A percentile compares a stretch with the other conserved stretches of the same genome.
These are phyloP conservation scores for Hippocampus abdominalis DNA, from an alignment of 2,113 vertebrate species.

Conservation along the genomic window DNA sequence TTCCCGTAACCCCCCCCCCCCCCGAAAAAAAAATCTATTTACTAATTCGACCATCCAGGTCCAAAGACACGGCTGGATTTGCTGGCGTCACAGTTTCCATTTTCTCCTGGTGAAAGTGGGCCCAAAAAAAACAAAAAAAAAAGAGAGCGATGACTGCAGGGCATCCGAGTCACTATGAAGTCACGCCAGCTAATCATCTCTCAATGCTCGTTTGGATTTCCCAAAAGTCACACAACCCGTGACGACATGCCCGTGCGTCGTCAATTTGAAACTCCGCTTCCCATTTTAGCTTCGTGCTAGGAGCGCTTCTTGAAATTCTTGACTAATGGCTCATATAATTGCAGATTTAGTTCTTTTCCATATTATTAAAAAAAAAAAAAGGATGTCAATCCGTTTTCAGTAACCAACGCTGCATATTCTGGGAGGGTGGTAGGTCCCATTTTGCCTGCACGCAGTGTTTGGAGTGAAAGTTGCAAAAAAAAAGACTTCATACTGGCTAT, in stretches of 20 bases:
- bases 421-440: not conserved
- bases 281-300: not conserved
- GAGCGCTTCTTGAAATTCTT: not conserved
- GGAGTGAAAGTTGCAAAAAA: too few species aligned
- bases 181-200: conserved; percentile 25
- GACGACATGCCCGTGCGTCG: not conserved
- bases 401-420: not conserved
- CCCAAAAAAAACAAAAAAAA: not conserved
- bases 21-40: conserved; percentile 26
- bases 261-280: conserved; percentile 1
- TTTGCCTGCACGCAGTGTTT: not conserved
- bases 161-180: conserved; percentile 15
- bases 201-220: conserved; percentile 19
- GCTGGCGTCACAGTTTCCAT: conserved; percentile 49
- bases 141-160: not conserved
- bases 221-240: conserved; percentile 19
- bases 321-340: not conserved
- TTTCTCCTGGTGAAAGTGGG: conserved; percentile 23
- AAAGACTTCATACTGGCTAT: conserved; percentile 38
- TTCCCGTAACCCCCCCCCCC: conserved; percentile 3
- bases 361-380: not conserved
- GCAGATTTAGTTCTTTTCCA: not conserved
- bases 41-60: conserved; percentile 37
- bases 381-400: not conserved
- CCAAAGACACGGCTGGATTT: conserved; percentile 34